These are phyloP conservation scores for Drosophila aff. DNA, from an alignment of 1,140 invertebrate genomes.

Conservation along the genomic window DNA sequence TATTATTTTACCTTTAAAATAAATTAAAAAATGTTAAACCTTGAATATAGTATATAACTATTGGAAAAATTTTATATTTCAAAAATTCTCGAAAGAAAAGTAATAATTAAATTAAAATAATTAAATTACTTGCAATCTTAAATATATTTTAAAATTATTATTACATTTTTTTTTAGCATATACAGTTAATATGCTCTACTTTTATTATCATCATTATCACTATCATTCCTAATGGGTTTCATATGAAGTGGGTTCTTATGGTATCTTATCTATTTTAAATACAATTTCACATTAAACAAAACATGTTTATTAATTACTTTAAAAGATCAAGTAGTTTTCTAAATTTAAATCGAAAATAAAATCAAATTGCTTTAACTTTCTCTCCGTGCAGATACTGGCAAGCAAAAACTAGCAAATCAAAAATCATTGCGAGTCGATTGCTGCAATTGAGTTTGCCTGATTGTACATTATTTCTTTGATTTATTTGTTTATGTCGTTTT, in stretches of 20 bases:
- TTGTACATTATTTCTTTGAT: constrained; percentile 22
- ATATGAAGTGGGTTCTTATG: background rate
- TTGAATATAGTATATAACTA: no score
- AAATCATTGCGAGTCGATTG: constrained; percentile 18
- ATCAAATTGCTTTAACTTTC: background rate
- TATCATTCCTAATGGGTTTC: background rate
- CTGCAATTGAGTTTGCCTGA: constrained; percentile 14
- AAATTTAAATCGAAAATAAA: background rate
- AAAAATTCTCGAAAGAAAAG: background rate
- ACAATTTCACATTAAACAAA: background rate
- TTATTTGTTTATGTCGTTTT: constrained; percentile 14
- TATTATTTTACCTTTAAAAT: no score
- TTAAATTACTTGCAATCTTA: no score
- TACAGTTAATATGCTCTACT: background rate
- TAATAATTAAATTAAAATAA: background rate
- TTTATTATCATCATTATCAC: background rate
- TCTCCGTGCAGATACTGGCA: background rate
- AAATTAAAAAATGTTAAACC: no score
- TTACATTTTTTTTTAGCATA: background rate
- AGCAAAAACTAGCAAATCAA: constrained; percentile 18
- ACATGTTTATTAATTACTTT: background rate
- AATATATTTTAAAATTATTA: background rate
- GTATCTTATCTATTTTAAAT: background rate
- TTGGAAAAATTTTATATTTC: no score
- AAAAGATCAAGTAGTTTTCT: background rate